phyloP scores from a whole-genome alignment of 2,888 invertebrate genomes.

The Podotricha telesiphe region DNA sequence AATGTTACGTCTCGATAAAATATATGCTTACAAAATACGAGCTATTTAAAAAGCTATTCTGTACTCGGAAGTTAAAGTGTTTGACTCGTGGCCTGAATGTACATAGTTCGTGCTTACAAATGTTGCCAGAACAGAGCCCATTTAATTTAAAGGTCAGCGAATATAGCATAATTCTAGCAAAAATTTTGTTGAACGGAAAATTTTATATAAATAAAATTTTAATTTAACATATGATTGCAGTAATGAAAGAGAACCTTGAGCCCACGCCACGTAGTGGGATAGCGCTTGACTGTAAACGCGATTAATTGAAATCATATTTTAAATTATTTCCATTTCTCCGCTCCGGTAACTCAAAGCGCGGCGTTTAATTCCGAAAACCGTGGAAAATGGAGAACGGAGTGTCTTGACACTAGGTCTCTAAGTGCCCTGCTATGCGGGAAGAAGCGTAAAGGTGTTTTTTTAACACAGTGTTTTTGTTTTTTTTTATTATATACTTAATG shows the following conservation, averaged over 20 bases:
- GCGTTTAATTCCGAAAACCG: too few species aligned
- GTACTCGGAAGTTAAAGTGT: conserved; percentile 20
- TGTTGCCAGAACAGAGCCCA: conserved; percentile 33
- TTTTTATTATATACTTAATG: too few species aligned
- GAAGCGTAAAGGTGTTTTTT: too few species aligned
- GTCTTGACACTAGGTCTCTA: too few species aligned
- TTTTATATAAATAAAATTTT: not conserved
- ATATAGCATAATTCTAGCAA: conserved; percentile 15
- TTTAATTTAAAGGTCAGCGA: conserved; percentile 36
- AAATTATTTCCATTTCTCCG: too few species aligned
- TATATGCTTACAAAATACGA: conserved; percentile 12
- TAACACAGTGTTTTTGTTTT: too few species aligned
- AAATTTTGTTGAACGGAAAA: conserved; percentile 10
- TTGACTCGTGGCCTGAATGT: conserved; percentile 18
- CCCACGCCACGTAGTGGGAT: too few species aligned
- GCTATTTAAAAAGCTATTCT: conserved; percentile 11
- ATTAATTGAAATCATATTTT: too few species aligned
- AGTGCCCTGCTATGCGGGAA: too few species aligned
- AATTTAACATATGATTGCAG: not conserved
- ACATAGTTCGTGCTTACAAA: conserved; percentile 26
- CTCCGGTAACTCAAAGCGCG: too few species aligned
- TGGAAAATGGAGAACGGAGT: too few species aligned
- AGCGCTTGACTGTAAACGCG: too few species aligned
- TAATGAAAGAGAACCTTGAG: not conserved
- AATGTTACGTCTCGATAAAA: not conserved